Conservation (phyloP, 2,113 vertebrate genomes). For the Donacobius atricapilla region DNA sequence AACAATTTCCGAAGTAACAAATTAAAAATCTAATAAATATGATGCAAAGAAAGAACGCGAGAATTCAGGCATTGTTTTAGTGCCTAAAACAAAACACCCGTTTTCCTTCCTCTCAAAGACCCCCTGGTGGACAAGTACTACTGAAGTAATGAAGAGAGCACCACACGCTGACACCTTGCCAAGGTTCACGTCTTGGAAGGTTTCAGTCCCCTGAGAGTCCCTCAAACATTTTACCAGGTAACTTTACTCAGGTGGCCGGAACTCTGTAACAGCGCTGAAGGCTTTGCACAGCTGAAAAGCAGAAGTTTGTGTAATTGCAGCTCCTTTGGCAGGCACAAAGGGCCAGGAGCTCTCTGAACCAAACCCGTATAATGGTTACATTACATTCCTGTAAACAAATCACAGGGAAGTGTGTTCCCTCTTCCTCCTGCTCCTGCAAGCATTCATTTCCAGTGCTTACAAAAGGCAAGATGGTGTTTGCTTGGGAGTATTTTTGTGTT, state of each 20-base stretch:
- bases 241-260: background rate
- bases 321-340: background rate
- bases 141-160: background rate
- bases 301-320: background rate
- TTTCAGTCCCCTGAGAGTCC: background rate
- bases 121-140: background rate
- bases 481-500: background rate
- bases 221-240: background rate
- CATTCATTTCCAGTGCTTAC: background rate
- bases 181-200: background rate
- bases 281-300: background rate
- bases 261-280: background rate
- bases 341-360: background rate
- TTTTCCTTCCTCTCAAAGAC: background rate
- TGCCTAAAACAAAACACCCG: background rate
- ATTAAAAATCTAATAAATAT: conserved; percentile 56
- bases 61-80: background rate
- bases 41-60: background rate
- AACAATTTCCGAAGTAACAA: conserved; percentile 16
- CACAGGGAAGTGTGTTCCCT: background rate
- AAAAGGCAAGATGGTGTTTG: background rate
- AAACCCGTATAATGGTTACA: background rate
- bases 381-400: background rate
- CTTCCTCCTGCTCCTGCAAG: background rate
- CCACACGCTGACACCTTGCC: rapidly evolving